Evolutionary conservation across 2,888 invertebrate genomes (phyloP).

Genomic region (Scaptodrosophila latifasciaeformis): DNA sequence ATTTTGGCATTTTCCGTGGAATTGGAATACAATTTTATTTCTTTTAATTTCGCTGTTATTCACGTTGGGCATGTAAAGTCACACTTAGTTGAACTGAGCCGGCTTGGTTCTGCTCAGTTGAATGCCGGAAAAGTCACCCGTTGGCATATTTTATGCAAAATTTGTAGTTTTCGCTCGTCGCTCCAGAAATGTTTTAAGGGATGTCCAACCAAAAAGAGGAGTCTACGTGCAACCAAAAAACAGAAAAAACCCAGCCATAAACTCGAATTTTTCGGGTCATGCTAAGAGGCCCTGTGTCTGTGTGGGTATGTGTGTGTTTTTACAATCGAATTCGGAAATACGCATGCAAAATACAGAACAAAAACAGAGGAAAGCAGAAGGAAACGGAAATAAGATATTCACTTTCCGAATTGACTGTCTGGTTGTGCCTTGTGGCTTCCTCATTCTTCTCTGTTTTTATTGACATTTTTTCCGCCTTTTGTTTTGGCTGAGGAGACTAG

Average conservation of each 20-base stretch:
- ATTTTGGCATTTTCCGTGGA: conserved; percentile 27
- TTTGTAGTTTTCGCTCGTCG: conserved; percentile 39
- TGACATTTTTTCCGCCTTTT: conserved; percentile 31
- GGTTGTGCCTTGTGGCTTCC: not conserved
- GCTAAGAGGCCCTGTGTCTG: no score
- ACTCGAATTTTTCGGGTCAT: not conserved
- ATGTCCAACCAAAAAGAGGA: conserved; percentile 24
- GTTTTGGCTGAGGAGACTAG: conserved; percentile 4
- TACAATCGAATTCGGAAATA: conserved; percentile 46
- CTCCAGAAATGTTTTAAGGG: conserved; percentile 28
- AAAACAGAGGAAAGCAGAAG: no score
- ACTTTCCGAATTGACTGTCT: conserved; percentile 39
- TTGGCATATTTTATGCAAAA: conserved; percentile 33
- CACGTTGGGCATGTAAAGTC: conserved; percentile 12
- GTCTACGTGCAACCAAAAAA: conserved; percentile 32
- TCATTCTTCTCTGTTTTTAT: conserved; percentile 14
- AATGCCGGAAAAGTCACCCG: not conserved
- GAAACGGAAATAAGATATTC: conserved; percentile 45
- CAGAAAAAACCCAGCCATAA: conserved; percentile 17
- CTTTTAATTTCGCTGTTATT: conserved; percentile 45
- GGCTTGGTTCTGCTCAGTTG: not conserved
- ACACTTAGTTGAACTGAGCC: not conserved
- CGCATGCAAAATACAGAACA: conserved; percentile 41
- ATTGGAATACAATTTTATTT: no score
- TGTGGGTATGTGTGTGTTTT: conserved; percentile 15